Conservation (phyloP, 35 echinoderm and acorn worm genomes). For the Strongylocentrotus purpuratus region DNA sequence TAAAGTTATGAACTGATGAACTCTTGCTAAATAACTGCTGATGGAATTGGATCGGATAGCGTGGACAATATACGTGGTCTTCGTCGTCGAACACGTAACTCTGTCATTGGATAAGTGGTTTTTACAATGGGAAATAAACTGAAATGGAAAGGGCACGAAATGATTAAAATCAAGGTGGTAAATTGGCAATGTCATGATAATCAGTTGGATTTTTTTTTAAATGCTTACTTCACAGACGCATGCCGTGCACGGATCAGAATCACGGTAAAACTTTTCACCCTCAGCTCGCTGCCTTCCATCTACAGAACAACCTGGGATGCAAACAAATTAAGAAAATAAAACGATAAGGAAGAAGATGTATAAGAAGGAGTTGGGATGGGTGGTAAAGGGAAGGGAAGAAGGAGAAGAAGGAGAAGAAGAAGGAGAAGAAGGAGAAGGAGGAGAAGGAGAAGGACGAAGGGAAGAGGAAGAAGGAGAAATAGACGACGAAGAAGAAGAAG, state of each 20-base stretch:
- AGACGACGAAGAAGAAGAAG: no score
- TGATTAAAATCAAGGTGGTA: not conserved
- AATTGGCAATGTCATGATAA: not conserved
- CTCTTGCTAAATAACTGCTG: not conserved
- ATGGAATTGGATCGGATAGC: not conserved
- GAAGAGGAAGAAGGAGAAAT: no score
- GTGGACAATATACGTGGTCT: not conserved
- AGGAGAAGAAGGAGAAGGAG: no score
- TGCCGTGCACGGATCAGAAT: slow-evolving; percentile 65
- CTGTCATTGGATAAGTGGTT: not conserved
- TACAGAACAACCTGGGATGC: slow-evolving; percentile 57
- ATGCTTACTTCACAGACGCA: slow-evolving; percentile 65
- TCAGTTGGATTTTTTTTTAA: not conserved
- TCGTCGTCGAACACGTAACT: not conserved
- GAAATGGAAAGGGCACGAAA: not conserved
- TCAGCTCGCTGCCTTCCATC: slow-evolving; percentile 59
- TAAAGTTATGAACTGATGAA: not conserved
- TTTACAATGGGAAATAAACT: not conserved
- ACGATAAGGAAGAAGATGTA: not conserved
- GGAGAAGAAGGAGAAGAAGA: not conserved
- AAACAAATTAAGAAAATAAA: not conserved
- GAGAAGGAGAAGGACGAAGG: not conserved
- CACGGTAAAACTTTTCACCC: slow-evolving; percentile 52
- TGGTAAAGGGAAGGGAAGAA: not conserved
- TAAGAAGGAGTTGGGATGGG: no score